Conservation (phyloP, 2,888 invertebrate species). For the Dascillus cervinus region DNA sequence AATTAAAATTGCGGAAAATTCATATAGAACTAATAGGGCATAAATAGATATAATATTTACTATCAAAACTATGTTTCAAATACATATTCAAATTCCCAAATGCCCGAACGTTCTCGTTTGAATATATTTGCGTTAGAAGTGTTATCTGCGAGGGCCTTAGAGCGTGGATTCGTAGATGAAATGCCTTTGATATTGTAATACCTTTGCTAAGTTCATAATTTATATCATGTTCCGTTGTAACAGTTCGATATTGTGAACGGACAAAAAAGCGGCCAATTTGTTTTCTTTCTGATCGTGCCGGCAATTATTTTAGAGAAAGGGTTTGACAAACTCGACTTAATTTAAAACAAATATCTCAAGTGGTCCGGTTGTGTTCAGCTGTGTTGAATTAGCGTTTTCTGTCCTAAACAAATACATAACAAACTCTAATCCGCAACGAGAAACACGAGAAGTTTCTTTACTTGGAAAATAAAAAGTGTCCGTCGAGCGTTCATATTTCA, state of each 20-base stretch:
- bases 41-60: slow-evolving; percentile 29
- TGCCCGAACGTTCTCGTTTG: slow-evolving; percentile 32
- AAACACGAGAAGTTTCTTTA: slow-evolving; percentile 23
- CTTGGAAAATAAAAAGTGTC: too few species aligned
- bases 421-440: slow-evolving; percentile 24
- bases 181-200: slow-evolving; percentile 43
- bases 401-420: slow-evolving; percentile 24
- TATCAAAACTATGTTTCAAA: slow-evolving; percentile 26
- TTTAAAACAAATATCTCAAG: slow-evolving; percentile 11
- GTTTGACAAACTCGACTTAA: slow-evolving; percentile 3
- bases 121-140: slow-evolving; percentile 34
- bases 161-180: slow-evolving; percentile 38
- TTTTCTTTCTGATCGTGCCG: neutral
- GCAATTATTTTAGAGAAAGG: slow-evolving; percentile 2
- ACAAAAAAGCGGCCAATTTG: too few species aligned
- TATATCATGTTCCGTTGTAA: slow-evolving; percentile 32
- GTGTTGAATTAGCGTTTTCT: slow-evolving; percentile 12
- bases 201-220: slow-evolving; percentile 39
- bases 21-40: slow-evolving; percentile 33
- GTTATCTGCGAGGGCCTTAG: slow-evolving; percentile 36
- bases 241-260: slow-evolving; percentile 15
- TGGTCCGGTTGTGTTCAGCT: slow-evolving; percentile 15
- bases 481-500: too few species aligned
- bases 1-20: too few species aligned
- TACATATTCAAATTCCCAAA: slow-evolving; percentile 42